Evolutionary conservation across 2,113 vertebrate genomes (phyloP), one percentile per base, ranked within the genome.

Genomic region (Corythaeola cristata): DNA sequence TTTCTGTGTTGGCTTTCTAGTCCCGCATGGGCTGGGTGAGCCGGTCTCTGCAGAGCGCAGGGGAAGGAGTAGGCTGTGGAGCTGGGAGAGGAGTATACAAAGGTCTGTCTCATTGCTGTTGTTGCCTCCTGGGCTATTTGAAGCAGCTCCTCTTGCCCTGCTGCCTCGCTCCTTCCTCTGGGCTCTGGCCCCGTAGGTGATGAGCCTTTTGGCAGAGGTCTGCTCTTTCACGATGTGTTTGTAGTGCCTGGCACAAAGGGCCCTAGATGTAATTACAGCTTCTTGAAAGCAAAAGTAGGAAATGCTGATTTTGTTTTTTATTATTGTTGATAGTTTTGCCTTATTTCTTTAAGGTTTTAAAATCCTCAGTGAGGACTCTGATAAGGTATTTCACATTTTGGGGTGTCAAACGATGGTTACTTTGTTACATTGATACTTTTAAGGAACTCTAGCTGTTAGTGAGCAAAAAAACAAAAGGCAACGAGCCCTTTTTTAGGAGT

Each of bases 21-120:
- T 71, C 33, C 8, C 28, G 0, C 3, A 0, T 15, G 62, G 28
- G 47, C 26, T 28, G 26, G 18, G 16, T 12, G 47, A 83, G 35
- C 27, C 19, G 30, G 59, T 19, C 49, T 49, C 21, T n/a, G 1
- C 15, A 3, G 32, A 39, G 26, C 2, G n/a, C 11, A 4, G 33
- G 8, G 30, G 41, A 33, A 20, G 55, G 28, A 83, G 24, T 15
- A 45, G 11, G 4, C 12, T 44, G 30, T 21, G 21, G 58, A 9
- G 9, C 44, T 2, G 8, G 26, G 22, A 19, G 55, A 12, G 22
- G 55, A 5, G 9, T 35, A 33, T 52, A 30, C 7, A 39, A 39
- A 68, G 26, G 15, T n/a, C 41, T n/a, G 3, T 30, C 26, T 63
- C 30, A 7, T 66, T 53, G 30, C 45, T 30, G 26, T 44, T 18